Evolutionary conservation across 2,888 invertebrate species (phyloP), one percentile per base, ranked within the genome.

Genomic region (Dugesia japonica): DNA sequence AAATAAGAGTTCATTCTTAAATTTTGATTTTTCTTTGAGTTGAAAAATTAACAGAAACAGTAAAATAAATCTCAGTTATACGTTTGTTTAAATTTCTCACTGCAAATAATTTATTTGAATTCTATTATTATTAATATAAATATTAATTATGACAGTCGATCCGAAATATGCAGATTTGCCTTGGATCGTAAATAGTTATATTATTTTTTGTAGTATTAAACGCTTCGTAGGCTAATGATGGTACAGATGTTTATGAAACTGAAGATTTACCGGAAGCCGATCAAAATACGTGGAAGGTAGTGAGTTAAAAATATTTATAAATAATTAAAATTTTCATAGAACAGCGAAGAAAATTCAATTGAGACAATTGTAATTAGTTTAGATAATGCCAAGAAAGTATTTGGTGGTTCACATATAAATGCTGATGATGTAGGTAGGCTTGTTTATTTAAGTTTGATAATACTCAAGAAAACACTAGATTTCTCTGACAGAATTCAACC

Each of bases 201-300:
- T 56, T 56, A n/a, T 56, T 13, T 56, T 56, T 56, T 56, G n/a
- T 56, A 56, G n/a, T 7, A 31, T 7, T 31, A 7, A 31, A 31
- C 13, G 13, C 4, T 56, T 4, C 17, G 4, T 4, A 56, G 56
- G 56, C 56, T n/a, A 56, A n/a, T n/a, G 56, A 56, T 56, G 56
- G 17, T 9, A n/a, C 56, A 4, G 56, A 56, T n/a, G 56, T 56
- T 56, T 56, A 56, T 23, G 56, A 56, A 56, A 56, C 56, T n/a
- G 56, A n/a, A 20, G n/a, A 56, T 56, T 56, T 56, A 56, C 56
- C 56, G 4, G 56, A 56, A 56, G 56, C 56, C n/a, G 56, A 56
- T 56, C 56, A 56, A 56, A n/a, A 56, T 56, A 9, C 17, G 56
- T 56, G 7, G 4, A 56, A 56, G 17, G 56, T 56, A 56, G 17